phyloP scores from a whole-genome alignment of 2,888 invertebrate genomes.

The Ligdia adustata region DNA sequence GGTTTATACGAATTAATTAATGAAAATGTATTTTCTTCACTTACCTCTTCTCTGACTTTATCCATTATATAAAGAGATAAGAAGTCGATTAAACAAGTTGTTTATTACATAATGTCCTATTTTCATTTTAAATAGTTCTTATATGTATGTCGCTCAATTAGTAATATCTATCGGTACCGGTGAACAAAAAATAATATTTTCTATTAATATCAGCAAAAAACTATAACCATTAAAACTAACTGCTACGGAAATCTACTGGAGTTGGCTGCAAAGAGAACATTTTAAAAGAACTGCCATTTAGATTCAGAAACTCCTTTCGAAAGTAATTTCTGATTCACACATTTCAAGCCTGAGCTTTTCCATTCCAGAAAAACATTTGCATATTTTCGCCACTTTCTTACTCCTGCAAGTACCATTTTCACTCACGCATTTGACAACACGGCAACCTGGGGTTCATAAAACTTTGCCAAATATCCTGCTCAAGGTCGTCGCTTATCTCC shows the following conservation, averaged over 20 bases:
- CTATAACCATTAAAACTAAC: constrained; percentile 1
- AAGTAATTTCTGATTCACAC: constrained; percentile 1
- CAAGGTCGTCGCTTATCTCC: constrained; percentile 31
- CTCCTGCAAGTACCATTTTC: constrained; percentile 18
- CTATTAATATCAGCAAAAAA: too few species aligned
- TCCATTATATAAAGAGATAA: too few species aligned
- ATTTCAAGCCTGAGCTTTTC: constrained; percentile 7
- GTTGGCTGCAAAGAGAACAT: not conserved
- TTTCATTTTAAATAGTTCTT: too few species aligned
- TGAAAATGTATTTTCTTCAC: too few species aligned
- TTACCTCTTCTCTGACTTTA: too few species aligned
- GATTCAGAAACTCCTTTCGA: not conserved
- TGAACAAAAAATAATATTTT: too few species aligned
- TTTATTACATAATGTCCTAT: too few species aligned
- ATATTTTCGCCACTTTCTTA: constrained; percentile 15
- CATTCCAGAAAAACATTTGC: constrained; percentile 14
- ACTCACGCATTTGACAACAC: constrained; percentile 23
- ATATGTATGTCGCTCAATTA: too few species aligned
- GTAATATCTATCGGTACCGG: too few species aligned
- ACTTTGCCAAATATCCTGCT: constrained; percentile 21
- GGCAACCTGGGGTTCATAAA: constrained; percentile 28
- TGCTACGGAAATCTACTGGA: not conserved
- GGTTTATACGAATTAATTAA: too few species aligned
- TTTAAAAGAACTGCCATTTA: not conserved
- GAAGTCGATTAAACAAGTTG: too few species aligned